Conservation (phyloP, 2,888 invertebrate species). For the Hanleya hanleyi region DNA sequence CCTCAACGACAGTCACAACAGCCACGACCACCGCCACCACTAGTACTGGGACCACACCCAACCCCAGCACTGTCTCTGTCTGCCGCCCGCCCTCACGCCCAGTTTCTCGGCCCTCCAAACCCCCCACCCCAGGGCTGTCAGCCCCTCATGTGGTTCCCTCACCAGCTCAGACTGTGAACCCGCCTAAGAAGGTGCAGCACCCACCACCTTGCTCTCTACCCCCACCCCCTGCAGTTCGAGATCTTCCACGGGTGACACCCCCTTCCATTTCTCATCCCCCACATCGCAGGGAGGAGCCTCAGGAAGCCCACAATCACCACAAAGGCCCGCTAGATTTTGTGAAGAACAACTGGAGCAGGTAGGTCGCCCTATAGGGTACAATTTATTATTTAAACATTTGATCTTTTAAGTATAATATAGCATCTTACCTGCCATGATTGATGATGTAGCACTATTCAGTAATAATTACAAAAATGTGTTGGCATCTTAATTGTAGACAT, state of each 20-base stretch:
- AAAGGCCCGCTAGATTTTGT: background rate
- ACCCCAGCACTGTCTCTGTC: background rate
- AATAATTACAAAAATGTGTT: too few relatives aligned
- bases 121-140: background rate
- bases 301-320: background rate
- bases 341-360: background rate
- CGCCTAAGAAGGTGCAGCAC: background rate
- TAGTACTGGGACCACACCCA: background rate
- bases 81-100: background rate
- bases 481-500: too few relatives aligned
- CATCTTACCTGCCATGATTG: too few relatives aligned
- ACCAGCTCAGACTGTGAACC: background rate
- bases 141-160: background rate
- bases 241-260: background rate
- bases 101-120: background rate
- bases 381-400: background rate
- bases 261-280: background rate
- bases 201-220: background rate
- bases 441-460: too few relatives aligned
- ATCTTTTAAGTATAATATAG: too few relatives aligned
- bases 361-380: background rate
- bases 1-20: background rate
- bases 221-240: background rate
- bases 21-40: background rate
- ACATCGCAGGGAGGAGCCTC: background rate